Evolutionary conservation across 2,888 invertebrate genomes (phyloP).

Genomic region (Deroplatys truncata): DNA sequence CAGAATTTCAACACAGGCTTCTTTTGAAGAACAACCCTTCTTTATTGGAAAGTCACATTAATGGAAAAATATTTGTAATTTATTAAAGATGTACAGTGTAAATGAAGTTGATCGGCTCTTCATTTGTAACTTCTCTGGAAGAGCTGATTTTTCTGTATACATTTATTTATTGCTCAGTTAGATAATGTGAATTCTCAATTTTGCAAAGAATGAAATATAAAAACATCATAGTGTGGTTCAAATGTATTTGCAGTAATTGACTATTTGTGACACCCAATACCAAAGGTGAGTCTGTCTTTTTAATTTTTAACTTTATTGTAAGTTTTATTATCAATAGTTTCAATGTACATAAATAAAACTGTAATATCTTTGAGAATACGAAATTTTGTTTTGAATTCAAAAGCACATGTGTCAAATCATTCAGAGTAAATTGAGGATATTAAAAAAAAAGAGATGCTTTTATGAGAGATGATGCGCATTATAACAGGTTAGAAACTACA

Average conservation of each 20-base stretch:
- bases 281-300: background rate
- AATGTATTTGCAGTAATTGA: background rate
- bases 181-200: background rate
- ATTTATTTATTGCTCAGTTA: background rate
- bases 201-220: background rate
- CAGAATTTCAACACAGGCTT: slow-evolving; percentile 46
- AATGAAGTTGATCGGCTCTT: background rate
- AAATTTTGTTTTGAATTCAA: background rate
- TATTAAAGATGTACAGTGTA: background rate
- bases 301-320: background rate
- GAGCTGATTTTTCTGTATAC: background rate
- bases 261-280: background rate
- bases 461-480: too few relatives aligned
- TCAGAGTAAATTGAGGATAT: too few relatives aligned
- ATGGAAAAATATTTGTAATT: background rate
- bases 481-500: too few relatives aligned
- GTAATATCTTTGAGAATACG: background rate
- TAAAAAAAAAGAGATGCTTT: too few relatives aligned
- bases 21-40: background rate
- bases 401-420: too few relatives aligned
- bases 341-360: background rate
- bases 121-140: background rate
- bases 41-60: background rate
- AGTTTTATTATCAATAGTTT: background rate
- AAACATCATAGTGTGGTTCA: background rate